Evolutionary conservation across 2,888 invertebrate species (phyloP), one percentile per base, ranked within the genome.

Genomic region (Acleris emargana): DNA sequence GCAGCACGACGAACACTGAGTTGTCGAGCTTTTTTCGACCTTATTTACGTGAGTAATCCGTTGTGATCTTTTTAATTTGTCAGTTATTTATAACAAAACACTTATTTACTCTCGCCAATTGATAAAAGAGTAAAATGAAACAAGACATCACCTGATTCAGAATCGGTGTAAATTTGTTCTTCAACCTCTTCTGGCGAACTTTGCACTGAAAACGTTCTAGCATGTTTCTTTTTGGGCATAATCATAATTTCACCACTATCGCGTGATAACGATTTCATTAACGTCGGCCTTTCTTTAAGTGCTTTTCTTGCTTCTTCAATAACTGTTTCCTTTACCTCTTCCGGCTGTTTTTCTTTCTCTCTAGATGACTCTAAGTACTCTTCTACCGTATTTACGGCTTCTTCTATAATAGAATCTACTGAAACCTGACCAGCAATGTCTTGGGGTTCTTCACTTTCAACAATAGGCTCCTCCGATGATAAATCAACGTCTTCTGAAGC

Each of bases 111-210:
- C 32, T 45, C 17, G 32, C 16, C 49, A 61, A 42, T 22, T 45
- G 38, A 54, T 47, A 51, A 28, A 63, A 43, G 17, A 11, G n/a
- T 7, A 22, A 51, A 13, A 54, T 43, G 20, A 45, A 60, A 59
- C n/a, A 68, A 9, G 9, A 49, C 16, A 43, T 63, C 76, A 93
- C 93, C 93, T 68, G 93, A 93, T 84, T 93, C 93, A 4, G 93
- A 93, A 74, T 93, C 93, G 43, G 93, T 92, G 62, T 93, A 93
- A 68, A 93, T 93, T 69, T 93, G 93, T 74, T 93, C 93, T 76
- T 93, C 93, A 25, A 93, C 87, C 84, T 93, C 93, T 67, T 93
- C 93, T 1, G 93, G 93, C 16, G 93, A 93, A 74, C 93, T 93
- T 76, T 93, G 93, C 3, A 93, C 93, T 1, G 93, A 93, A 67